Percentiles rank a stretch among this genome's conserved stretches.
These are phyloP conservation scores for Leucophenga maculata DNA, from an alignment of 2,888 invertebrate genomes.

Conservation along the genomic window DNA sequence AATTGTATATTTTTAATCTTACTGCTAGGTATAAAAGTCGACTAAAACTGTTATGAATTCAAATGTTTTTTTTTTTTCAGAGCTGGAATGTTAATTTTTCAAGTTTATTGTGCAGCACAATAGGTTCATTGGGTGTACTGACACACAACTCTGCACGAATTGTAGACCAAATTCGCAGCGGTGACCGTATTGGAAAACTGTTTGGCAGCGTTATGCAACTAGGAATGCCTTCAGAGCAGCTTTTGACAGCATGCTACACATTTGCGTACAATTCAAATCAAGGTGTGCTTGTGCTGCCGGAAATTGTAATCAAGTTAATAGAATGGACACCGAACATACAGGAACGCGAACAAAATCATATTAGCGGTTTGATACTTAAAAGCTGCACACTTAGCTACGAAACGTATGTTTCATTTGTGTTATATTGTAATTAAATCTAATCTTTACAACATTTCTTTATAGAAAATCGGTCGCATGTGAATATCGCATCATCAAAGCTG, in stretches of 20 bases:
- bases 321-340: slow-evolving; percentile 74
- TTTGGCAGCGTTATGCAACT: slow-evolving; percentile 69
- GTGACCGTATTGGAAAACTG: slow-evolving; percentile 62
- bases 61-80: slow-evolving; percentile 42
- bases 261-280: slow-evolving; percentile 71
- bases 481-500: slow-evolving; percentile 73
- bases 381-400: slow-evolving; percentile 73
- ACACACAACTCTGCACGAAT: slow-evolving; percentile 58
- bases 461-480: slow-evolving; percentile 75
- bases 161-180: slow-evolving; percentile 55
- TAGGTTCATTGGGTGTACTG: slow-evolving; percentile 62
- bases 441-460: slow-evolving; percentile 28
- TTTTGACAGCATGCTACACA: slow-evolving; percentile 73
- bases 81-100: slow-evolving; percentile 67
- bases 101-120: slow-evolving; percentile 61
- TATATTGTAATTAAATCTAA: neutral
- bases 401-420: slow-evolving; percentile 58
- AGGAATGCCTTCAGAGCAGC: slow-evolving; percentile 71
- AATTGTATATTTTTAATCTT: too few species aligned
- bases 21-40: too few species aligned
- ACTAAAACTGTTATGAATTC: neutral
- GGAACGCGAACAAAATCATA: slow-evolving; percentile 70
- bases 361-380: slow-evolving; percentile 69
- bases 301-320: slow-evolving; percentile 73
- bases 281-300: slow-evolving; percentile 69